These are phyloP conservation scores for Pipa parva DNA, from an alignment of 2,113 vertebrate species.

Conservation along the genomic window DNA sequence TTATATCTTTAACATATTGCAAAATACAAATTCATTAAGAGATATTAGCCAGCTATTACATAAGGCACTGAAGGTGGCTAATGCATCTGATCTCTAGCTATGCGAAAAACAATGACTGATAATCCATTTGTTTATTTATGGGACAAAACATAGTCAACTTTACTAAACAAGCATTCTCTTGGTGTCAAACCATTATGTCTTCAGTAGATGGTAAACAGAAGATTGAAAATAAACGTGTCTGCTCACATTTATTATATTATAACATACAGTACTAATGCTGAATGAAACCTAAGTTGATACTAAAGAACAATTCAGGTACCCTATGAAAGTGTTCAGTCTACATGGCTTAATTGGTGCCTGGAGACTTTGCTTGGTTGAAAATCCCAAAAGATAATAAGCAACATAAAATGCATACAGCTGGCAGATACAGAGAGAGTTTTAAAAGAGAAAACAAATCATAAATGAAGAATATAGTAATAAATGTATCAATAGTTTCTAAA, in stretches of 20 bases:
- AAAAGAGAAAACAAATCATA: no score
- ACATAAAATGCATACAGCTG: not conserved
- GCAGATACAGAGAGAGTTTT: not conserved
- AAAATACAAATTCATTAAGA: no score
- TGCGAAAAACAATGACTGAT: no score
- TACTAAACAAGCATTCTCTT: no score
- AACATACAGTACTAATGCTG: conserved; percentile 45
- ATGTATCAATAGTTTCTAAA: no score
- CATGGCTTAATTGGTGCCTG: conserved; percentile 59
- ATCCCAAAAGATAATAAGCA: conserved; percentile 33
- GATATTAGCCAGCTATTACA: no score
- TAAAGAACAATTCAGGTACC: conserved; percentile 45
- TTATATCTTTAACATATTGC: no score
- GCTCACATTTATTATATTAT: no score
- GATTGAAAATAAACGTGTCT: not conserved
- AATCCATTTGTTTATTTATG: not conserved
- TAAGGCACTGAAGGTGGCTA: no score
- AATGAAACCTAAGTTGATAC: conserved; percentile 56
- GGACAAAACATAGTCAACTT: not conserved
- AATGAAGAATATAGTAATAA: no score
- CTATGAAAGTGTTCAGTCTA: conserved; percentile 50
- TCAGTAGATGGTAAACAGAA: not conserved
- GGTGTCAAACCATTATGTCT: no score
- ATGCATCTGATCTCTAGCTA: no score
- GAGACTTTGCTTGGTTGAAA: conserved; percentile 54